Evolutionary conservation across 2,888 invertebrate species (phyloP).

Genomic region (Drosophila meridiana): DNA sequence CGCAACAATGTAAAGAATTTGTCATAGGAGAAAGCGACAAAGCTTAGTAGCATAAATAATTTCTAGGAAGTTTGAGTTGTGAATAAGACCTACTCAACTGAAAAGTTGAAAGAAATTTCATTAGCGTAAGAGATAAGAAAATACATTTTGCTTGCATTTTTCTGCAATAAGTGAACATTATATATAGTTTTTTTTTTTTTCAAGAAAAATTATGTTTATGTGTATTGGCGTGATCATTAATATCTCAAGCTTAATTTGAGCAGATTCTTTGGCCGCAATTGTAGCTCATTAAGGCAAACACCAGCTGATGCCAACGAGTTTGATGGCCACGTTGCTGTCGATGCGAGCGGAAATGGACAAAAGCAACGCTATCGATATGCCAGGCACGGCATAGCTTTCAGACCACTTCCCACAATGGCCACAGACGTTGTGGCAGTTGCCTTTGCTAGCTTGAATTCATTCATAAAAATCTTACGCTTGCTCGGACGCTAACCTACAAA

Average conservation of each 20-base stretch:
- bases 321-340: conserved; percentile 6
- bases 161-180: background rate
- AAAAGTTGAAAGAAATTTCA: background rate
- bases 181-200: too few species aligned
- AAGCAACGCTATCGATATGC: conserved; percentile 60
- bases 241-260: conserved; percentile 7
- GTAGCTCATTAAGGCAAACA: conserved; percentile 48
- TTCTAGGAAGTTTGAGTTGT: background rate
- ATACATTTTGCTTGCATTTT: too few species aligned
- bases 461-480: conserved; percentile 69
- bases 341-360: conserved; percentile 20
- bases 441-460: conserved; percentile 53
- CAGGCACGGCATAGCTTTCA: conserved; percentile 51
- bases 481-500: conserved; percentile 32
- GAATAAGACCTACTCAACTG: background rate
- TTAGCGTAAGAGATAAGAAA: background rate
- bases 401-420: conserved; percentile 38
- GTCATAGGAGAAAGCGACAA: background rate
- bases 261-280: conserved; percentile 27
- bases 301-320: conserved; percentile 48
- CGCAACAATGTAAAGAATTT: conserved; percentile 2
- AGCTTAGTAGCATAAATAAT: background rate
- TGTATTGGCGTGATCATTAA: conserved; percentile 5
- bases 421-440: conserved; percentile 23
- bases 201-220: conserved; percentile 6